These are phyloP conservation scores for Heliconius charithonia DNA, from an alignment of 2,888 invertebrate genomes.

Conservation along the genomic window DNA sequence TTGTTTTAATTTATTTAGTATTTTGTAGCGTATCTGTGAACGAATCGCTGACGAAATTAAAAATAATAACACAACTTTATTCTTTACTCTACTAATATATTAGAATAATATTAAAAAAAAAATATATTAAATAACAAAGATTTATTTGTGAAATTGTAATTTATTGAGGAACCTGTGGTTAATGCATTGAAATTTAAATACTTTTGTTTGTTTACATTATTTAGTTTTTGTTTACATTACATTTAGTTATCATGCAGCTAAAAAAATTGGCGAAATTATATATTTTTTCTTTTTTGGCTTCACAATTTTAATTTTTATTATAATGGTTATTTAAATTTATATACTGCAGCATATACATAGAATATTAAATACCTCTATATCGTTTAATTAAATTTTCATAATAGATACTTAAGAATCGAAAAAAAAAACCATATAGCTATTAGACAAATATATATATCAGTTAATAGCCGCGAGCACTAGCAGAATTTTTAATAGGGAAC, in stretches of 20 bases:
- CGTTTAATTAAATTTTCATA: background rate
- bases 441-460: background rate
- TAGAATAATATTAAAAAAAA: no score
- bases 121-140: background rate
- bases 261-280: no score
- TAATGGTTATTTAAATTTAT: background rate
- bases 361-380: background rate
- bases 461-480: conserved; percentile 29
- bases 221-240: no score
- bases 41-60: background rate
- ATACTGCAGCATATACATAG: background rate
- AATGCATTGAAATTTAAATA: background rate
- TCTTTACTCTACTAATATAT: no score
- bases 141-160: background rate
- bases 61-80: background rate
- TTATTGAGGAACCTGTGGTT: background rate
- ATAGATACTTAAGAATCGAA: background rate
- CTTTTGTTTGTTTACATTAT: background rate
- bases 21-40: background rate
- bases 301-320: background rate
- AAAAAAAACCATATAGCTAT: background rate
- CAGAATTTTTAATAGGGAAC: conserved; percentile 46
- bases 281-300: no score
- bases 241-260: no score
- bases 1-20: background rate